Evolutionary conservation across 2,888 invertebrate genomes (phyloP).

Genomic region (Dyspetes luteomarginatus): DNA sequence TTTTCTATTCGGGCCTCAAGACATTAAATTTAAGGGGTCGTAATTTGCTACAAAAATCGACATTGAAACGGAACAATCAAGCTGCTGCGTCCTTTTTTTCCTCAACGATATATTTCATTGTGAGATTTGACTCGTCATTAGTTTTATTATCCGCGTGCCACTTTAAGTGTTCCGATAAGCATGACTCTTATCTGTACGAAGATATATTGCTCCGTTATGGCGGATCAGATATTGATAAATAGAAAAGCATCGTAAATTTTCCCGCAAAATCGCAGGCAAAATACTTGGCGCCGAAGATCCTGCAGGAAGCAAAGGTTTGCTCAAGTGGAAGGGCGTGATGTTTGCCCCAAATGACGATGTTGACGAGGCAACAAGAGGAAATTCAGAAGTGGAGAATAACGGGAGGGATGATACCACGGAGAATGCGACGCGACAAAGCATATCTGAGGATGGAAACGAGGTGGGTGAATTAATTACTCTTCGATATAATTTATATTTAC

Average conservation of each 20-base stretch:
- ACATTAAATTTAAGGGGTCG: neutral
- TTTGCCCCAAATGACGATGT: conserved; percentile 88
- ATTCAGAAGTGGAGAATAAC: conserved; percentile 79
- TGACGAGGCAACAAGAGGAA: conserved; percentile 84
- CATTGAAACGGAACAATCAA: neutral
- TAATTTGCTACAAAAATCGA: neutral
- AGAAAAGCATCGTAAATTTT: conserved; percentile 1
- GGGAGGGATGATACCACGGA: conserved; percentile 82
- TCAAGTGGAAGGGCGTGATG: conserved; percentile 92
- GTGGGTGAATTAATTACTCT: conserved; percentile 28
- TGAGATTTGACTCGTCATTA: neutral
- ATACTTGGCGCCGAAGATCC: conserved; percentile 80
- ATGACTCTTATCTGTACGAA: conserved; percentile 41
- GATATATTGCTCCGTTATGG: conserved; percentile 25
- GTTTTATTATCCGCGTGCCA: neutral
- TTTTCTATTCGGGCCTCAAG: neutral
- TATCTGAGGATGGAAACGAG: conserved; percentile 54
- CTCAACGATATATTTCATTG: neutral
- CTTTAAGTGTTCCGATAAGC: conserved; percentile 34
- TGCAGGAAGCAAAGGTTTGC: conserved; percentile 85
- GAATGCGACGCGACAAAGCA: conserved; percentile 48
- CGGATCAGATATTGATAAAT: conserved; percentile 20
- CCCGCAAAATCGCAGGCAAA: conserved; percentile 72
- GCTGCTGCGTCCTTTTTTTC: neutral
- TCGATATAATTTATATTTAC: neutral